Base-by-base conservation (phyloP, 2,888 invertebrate genomes). In the Tetranychus piercei region DNA sequence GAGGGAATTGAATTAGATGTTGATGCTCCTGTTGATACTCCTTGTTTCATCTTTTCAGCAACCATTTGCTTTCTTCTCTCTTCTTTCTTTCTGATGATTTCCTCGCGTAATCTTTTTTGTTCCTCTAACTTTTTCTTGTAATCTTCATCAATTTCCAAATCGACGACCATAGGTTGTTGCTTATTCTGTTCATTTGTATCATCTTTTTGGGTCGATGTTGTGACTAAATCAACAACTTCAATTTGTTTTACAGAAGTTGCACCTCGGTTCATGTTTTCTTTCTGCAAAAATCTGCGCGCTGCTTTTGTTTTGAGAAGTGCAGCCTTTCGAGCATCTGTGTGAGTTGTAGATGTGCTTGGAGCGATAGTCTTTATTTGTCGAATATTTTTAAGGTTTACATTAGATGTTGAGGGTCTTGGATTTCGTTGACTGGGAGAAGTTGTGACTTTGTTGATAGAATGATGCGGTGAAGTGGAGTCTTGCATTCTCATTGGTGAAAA, bases 1-100 rank as follows among this genome's bases (percentile, higher is more conserved):
- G 43, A 44, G 9, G 18, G 11, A 22, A 20, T 70, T 34, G 43
- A 44, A 23, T 9, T 34, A 22, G 45, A 15, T 71, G 71, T 44
- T 43, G 71, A 44, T 6, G 71, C 5, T 20, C 5, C 4, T 11
- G 34, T 18, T 15, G 44, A n/a, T 34, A 11, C 43, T 22, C 18
- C 71, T 44, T 71, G n/a, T 43, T 43, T 43, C 71, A 71, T 34
- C 22, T 69, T 69, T 18, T 69, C 44, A 7, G 22, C 43, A 8
- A 44, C 74, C 69, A 69, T 74, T 69, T 70, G 71, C 43, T 34
- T 18, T 65, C 73, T 73, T 34, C 73, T n/a, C 22, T 55, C 73
- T 55, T 73, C 73, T 55, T 73, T 73, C 18, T 64, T 45, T 20
- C 5, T 18, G 20, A 73, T 45, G 45, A 73, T 73, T 73, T 73